Base-by-base conservation (phyloP, 2,888 invertebrate genomes). In the Ophioninae sp. region DNA sequence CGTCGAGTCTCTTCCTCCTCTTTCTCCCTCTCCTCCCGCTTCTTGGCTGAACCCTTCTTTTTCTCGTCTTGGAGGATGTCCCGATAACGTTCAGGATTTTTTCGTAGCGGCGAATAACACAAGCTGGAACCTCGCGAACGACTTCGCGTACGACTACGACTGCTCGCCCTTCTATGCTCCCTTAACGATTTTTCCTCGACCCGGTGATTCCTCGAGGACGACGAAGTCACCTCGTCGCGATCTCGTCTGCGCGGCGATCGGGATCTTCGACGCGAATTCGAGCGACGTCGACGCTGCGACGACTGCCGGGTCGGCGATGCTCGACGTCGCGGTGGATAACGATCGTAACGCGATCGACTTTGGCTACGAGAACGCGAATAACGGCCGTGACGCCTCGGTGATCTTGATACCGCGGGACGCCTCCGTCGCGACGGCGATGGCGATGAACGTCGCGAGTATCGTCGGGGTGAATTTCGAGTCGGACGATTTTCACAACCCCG, bases 61-160 rank as follows among this genome's bases (percentile, higher is more conserved):
- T 68, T 70, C 82, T 94, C 95, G 0, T 94, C 94, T 74, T 95
- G 95, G 56, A 95, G 93, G 62, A 95, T 95, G 84, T 96, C 96
- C 39, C 94, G 94, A 89, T 96, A 96, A 0, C 96, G 94, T 87
- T 96, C 96, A 0, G 96, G 96, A 91, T 95, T 95, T 20, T 95
- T 94, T 2, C 95, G 94, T 0, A 96, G 95, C 0, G 96, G 96
- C 0, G 96, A 96, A 88, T 96, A 96, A 87, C 96, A 96, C 72
- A 96, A 92, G 85, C 94, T 95, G n/a, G 91, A 92, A 79, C 91
- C 86, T 72, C 90, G 86, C 13, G 94, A 95, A 0, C 94, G 93
- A 87, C 94, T 94, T 65, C 93, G 90, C 3, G 88, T 88, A 37
- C 86, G 87, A 65, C 86, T 89, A 3, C 89, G 88, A 41, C 87